These are phyloP conservation scores for Gyps fulvus DNA, from an alignment of 2,113 vertebrate species.

Conservation along the genomic window DNA sequence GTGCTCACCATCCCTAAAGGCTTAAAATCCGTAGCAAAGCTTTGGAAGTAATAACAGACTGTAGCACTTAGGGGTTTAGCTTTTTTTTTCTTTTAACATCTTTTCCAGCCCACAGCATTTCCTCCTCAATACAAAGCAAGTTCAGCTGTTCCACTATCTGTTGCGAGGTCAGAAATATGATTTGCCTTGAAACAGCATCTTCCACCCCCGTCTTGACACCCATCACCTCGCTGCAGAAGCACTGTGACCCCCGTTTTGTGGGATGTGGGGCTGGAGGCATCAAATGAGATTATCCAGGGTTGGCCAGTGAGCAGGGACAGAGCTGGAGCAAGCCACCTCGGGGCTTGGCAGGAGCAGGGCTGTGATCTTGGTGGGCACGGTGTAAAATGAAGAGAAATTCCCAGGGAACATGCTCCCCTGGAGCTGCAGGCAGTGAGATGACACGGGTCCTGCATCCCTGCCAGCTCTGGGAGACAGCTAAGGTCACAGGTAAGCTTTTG, in stretches of 20 bases:
- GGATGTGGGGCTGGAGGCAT: background rate
- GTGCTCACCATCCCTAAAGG: background rate
- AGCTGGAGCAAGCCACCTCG: background rate
- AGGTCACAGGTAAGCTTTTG: background rate
- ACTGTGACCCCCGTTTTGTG: fast-evolving
- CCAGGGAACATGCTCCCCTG: fast-evolving
- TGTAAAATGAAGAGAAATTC: background rate
- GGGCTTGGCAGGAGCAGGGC: background rate
- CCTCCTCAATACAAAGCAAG: background rate
- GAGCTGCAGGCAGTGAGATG: background rate
- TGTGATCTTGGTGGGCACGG: fast-evolving
- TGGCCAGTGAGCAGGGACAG: background rate
- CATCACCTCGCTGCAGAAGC: background rate
- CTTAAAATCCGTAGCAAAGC: background rate
- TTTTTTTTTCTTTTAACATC: background rate
- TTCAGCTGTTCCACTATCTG: background rate
- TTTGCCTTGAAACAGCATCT: background rate
- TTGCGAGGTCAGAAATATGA: background rate
- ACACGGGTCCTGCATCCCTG: background rate
- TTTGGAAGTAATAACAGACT: background rate
- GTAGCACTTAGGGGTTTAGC: background rate
- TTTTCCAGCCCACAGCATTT: background rate
- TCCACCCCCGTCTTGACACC: fast-evolving
- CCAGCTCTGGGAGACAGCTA: background rate
- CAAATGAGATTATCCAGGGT: background rate